Conservation (phyloP, 2,797 vertebrate species). For the Dermochelys coriacea region DNA sequence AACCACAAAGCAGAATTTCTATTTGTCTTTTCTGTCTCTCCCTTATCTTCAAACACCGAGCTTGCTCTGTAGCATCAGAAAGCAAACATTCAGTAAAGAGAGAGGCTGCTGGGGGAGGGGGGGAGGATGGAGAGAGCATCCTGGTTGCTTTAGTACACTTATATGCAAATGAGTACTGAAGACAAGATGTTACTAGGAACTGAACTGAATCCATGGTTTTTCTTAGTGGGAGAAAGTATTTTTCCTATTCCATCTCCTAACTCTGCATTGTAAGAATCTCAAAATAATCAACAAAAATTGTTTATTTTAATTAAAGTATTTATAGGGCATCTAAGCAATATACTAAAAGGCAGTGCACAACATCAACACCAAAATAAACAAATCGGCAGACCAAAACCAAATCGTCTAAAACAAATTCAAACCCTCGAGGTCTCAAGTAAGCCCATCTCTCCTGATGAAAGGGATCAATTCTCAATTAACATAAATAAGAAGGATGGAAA, state of each 20-base stretch:
- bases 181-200: background rate
- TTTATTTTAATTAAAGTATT: background rate
- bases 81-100: background rate
- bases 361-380: background rate
- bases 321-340: background rate
- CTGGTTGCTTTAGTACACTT: background rate
- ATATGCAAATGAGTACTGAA: background rate
- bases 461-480: background rate
- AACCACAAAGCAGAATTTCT: background rate
- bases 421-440: background rate
- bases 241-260: background rate
- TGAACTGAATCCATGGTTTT: background rate
- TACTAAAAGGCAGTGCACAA: background rate
- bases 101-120: background rate
- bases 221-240: background rate
- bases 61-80: background rate
- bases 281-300: constrained; percentile 4
- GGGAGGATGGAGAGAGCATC: background rate
- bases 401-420: background rate
- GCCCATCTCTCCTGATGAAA: background rate
- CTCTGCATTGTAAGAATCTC: background rate
- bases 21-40: background rate
- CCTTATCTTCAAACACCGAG: background rate
- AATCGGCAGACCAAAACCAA: background rate
- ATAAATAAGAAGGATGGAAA: background rate